Percentiles rank a stretch among this genome's conserved stretches.
phyloP scores from a whole-genome alignment of 2,113 vertebrate genomes.

The Protobothrops flavoviridis region DNA sequence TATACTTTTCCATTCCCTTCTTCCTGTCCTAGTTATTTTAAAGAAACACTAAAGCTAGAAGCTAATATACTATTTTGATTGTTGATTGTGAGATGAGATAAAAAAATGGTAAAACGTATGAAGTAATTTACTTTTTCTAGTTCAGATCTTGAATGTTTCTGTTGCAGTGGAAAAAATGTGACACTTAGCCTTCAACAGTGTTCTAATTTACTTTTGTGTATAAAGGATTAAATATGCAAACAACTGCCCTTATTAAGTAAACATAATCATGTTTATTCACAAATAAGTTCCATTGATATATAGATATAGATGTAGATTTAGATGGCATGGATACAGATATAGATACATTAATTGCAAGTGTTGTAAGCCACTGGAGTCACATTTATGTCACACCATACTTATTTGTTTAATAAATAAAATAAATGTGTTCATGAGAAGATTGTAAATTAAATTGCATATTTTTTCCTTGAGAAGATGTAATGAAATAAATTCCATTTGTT shows the following conservation, averaged over 20 bases:
- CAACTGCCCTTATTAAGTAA: neutral
- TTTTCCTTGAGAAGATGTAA: neutral
- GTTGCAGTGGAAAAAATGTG: neutral
- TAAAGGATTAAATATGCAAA: neutral
- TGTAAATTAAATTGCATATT: neutral
- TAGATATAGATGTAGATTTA: neutral
- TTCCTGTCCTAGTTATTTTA: neutral
- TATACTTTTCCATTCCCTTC: constrained; percentile 5
- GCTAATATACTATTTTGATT: neutral
- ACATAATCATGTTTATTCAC: neutral
- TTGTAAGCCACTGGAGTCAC: neutral
- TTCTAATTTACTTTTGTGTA: neutral
- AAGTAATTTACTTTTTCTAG: neutral
- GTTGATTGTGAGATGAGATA: neutral
- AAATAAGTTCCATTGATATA: neutral
- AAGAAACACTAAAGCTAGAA: neutral
- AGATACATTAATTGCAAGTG: neutral
- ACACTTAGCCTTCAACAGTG: neutral
- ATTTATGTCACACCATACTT: neutral
- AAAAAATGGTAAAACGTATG: neutral
- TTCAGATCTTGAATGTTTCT: neutral
- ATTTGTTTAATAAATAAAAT: neutral
- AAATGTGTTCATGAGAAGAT: neutral
- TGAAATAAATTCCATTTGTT: neutral
- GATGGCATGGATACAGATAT: neutral